These are phyloP conservation scores for Odontophorus gujanensis DNA, from an alignment of 2,113 vertebrate species.

Conservation along the genomic window DNA sequence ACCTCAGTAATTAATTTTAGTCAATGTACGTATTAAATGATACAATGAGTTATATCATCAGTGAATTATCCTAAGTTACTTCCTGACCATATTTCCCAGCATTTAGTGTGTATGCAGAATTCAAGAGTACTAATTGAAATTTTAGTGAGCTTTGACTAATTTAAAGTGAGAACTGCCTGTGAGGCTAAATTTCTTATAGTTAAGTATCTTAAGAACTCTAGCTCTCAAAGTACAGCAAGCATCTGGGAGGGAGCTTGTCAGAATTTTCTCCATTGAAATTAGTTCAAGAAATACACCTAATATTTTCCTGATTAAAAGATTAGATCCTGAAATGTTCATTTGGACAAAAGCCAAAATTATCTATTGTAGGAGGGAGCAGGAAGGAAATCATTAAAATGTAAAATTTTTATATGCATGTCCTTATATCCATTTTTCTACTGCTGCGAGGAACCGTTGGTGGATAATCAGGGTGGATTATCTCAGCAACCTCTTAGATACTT, in stretches of 20 bases:
- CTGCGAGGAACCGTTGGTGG: background rate
- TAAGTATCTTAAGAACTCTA: background rate
- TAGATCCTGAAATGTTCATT: background rate
- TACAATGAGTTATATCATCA: background rate
- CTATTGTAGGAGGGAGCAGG: background rate
- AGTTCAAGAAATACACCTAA: background rate
- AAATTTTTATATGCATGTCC: background rate
- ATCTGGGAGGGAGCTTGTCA: background rate
- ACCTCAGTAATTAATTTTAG: background rate
- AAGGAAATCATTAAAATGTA: background rate
- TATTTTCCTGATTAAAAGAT: background rate
- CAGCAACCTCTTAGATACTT: background rate
- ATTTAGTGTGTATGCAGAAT: background rate
- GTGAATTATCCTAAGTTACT: background rate
- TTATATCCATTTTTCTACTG: background rate
- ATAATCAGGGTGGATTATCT: background rate
- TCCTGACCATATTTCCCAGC: background rate
- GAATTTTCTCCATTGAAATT: background rate
- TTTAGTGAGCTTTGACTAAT: background rate
- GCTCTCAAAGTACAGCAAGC: background rate
- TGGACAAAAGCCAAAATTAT: background rate
- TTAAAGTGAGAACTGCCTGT: background rate
- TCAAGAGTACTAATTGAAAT: background rate
- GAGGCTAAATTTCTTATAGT: background rate
- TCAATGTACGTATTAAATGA: background rate